Base-by-base conservation (phyloP, 1,140 invertebrate species). In the Caerostris darwini region DNA sequence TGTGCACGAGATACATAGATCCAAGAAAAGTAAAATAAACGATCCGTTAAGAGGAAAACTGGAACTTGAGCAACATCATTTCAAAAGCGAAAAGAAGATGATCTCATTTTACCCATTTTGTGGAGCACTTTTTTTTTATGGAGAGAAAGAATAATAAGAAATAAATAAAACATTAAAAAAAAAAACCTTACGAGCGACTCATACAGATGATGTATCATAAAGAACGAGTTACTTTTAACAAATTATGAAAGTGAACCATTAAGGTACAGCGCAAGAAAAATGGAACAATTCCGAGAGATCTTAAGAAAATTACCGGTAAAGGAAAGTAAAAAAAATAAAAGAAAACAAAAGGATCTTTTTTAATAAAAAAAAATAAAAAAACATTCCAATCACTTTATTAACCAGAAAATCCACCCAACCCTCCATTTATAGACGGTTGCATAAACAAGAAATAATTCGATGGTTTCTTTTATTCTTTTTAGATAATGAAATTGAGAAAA, bases 121-220 rank as follows among this genome's bases (percentile, higher is more conserved):
- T 3, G 19, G 50, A 53, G 54, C 19, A n/a, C n/a, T 85, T 85
- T 85, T 58, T 53, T 57, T 14, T 59, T 61, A n/a, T 34, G 53
- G 86, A 59, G 59, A 64, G 53, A 17, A 64, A 88, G 86, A 88
- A 88, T 88, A 88, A 88, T 88, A 61, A 57, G 8, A 64, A 59
- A 88, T 64, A 88, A 88, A 88, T 88, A 88, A 88, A 64, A 85
- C 19, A 56, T 85, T 59, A 85, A 34, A 53, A 10, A 64, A 67
- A 14, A 57, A 64, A n/a, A n/a, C n/a, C n/a, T n/a, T n/a, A 10
- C n/a, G 83, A 19, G 57, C n/a, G 56, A 34, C 83, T 34, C 54
- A 34, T 14, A 19, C 10, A 83, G 56, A 88, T 88, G 86, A 88
- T 88, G 64, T 19, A 88, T 88, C 64, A 59, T 50, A 19, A 17